Evolutionary conservation across 2,888 invertebrate genomes (phyloP), one percentile per base, ranked within the genome.

Genomic region (Megamerina dolium): DNA sequence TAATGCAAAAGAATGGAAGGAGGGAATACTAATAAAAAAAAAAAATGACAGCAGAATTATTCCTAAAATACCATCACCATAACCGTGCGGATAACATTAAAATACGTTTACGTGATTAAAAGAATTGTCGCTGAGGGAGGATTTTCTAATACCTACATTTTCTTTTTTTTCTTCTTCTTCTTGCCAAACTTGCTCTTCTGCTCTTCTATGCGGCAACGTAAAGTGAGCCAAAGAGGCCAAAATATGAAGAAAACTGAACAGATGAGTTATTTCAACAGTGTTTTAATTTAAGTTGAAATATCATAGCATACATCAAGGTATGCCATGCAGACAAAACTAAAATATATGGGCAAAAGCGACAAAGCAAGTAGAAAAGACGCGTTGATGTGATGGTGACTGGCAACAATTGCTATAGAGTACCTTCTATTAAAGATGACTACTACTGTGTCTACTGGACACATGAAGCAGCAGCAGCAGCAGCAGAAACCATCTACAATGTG

Each of bases 261-360:
- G 49, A 49, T 49, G 49, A 45, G 32, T 46, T 37, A 37, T 49
- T 49, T 41, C 40, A 41, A 19, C 37, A 43, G 33, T 20, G 38
- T 34, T 43, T 43, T 43, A 43, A 38, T 43, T 29, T 20, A 20
- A 21, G 34, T 21, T 43, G 33, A 43, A 38, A 43, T 43, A 34
- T 43, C 43, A 43, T 43, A 43, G 43, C 43, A 29, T 34, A 38
- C 43, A 31, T n/a, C 14, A 14, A 31, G 14, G 31, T 8, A 23
- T 23, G 23, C 6, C 10, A 23, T 23, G 23, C 23, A 23, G 23
- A 23, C 23, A 23, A 23, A 23, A 23, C 23, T 23, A n/a, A n/a
- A n/a, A n/a, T n/a, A n/a, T n/a, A n/a, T n/a, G n/a, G n/a, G n/a
- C n/a, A n/a, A n/a, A n/a, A n/a, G n/a, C n/a, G n/a, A n/a, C n/a